Evolutionary conservation across 35 echinoderm and acorn worm species (phyloP), one percentile per base, ranked within the genome.

Genomic region (Chiridota heheva): DNA sequence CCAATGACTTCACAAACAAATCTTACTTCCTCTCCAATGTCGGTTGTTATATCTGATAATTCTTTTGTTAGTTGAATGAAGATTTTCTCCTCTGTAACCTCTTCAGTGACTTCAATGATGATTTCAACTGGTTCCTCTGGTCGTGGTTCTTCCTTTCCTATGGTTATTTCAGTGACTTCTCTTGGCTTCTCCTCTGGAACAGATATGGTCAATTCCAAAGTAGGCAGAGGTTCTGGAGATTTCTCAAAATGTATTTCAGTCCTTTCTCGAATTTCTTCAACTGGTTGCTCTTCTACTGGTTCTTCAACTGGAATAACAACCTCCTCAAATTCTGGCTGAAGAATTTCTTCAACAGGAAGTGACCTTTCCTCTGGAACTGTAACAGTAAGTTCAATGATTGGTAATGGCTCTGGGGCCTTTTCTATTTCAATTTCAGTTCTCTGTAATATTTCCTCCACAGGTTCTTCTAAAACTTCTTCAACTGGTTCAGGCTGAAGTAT

Each of bases 261-360:
- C 48, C 22, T 53, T 53, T 53, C 48, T 13, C 48, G 72, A 2
- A 56, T 20, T 15, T 74, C 70, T n/a, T 76, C 38, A 13, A 36
- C 69, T 4, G 69, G 38, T 16, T 25, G 26, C 35, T 18, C 58
- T 65, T 90, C 36, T 49, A 43, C 40, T 25, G 51, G 38, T 18
- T 46, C 17, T 34, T 78, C 72, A 15, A 68, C 15, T 31, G 82
- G 82, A 41, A 90, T 72, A 2, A 90, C 87, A 84, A 90, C 42
- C 35, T 80, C 87, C 70, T 82, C 87, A 90, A 45, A 90, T 38
- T 90, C 74, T 66, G 87, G 87, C 39, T 73, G 33, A 29, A 78
- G 18, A n/a, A n/a, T n/a, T 60, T 78, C 36, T 59, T 59, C 30
- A 4, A 57, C 29, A 3, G 46, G 51, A 78, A 58, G 8, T 18